Percentiles rank a stretch among this genome's conserved stretches.
These are phyloP conservation scores for Sarcophaga subvicina DNA, from an alignment of 2,888 invertebrate genomes.

Conservation along the genomic window DNA sequence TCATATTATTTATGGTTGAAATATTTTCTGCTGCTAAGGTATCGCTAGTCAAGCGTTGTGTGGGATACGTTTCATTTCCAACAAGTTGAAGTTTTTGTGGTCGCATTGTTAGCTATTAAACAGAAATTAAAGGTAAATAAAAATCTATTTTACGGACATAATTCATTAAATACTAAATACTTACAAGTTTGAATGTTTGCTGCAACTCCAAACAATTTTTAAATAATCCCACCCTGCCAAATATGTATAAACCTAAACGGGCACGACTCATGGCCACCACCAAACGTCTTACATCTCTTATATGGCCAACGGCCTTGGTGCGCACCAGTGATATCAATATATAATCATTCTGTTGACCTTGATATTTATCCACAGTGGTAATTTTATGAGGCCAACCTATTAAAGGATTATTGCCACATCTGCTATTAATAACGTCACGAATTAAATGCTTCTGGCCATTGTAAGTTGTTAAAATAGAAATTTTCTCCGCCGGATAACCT, in stretches of 20 bases:
- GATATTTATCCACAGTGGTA: slow-evolving; percentile 99
- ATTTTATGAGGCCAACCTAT: slow-evolving; percentile 96
- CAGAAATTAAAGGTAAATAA: not conserved
- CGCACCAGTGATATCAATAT: slow-evolving; percentile 97
- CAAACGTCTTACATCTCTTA: slow-evolving; percentile 96
- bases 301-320: slow-evolving; percentile 98
- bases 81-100: slow-evolving; percentile 91
- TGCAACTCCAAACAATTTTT: slow-evolving; percentile 98
- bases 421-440: slow-evolving; percentile 95
- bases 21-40: slow-evolving; percentile 76
- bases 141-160: not conserved
- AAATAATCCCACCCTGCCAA: slow-evolving; percentile 95
- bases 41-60: slow-evolving; percentile 84
- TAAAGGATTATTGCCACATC: slow-evolving; percentile 97
- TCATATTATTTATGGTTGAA: slow-evolving; percentile 85
- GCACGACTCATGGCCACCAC: slow-evolving; percentile 99
- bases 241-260: slow-evolving; percentile 96
- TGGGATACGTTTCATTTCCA: slow-evolving; percentile 91
- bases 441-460: slow-evolving; percentile 99
- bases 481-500: slow-evolving; percentile 98
- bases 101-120: slow-evolving; percentile 88
- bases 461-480: slow-evolving; percentile 98
- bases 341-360: slow-evolving; percentile 99
- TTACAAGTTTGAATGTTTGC: slow-evolving; percentile 95
- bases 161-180: slow-evolving; percentile 26